phyloP scores from a whole-genome alignment of 2,797 vertebrate genomes.

The Glossophaga mutica region DNA sequence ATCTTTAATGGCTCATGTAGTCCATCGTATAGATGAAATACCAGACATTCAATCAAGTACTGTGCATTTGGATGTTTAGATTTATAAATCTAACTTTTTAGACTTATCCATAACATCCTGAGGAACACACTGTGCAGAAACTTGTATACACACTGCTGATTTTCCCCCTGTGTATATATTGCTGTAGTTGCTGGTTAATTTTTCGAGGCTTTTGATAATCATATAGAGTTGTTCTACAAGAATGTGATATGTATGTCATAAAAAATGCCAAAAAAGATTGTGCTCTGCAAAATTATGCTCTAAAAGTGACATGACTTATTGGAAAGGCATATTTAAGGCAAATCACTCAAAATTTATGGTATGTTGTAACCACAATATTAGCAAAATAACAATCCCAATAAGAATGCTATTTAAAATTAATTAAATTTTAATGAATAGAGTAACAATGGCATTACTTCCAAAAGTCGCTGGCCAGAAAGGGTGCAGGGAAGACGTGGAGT shows the following conservation, averaged over 20 bases:
- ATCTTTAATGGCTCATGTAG: background rate
- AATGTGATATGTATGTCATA: background rate
- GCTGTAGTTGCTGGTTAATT: background rate
- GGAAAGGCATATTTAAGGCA: slow-evolving; percentile 12
- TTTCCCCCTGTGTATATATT: background rate
- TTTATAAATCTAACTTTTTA: background rate
- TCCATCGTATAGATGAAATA: background rate
- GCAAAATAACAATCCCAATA: slow-evolving; percentile 49
- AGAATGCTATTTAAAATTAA: slow-evolving; percentile 57
- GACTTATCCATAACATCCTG: slow-evolving; percentile 50
- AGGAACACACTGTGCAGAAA: background rate
- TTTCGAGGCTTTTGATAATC: slow-evolving; percentile 4
- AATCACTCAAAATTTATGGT: slow-evolving; percentile 49
- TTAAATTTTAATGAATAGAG: slow-evolving; percentile 29
- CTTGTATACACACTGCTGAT: slow-evolving; percentile 3
- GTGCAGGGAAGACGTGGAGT: background rate
- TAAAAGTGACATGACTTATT: background rate
- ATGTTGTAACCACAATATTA: background rate
- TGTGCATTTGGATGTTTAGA: slow-evolving; percentile 20
- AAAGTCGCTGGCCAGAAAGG: background rate
- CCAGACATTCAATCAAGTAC: background rate
- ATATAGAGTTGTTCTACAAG: background rate
- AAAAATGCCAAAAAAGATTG: slow-evolving; percentile 6
- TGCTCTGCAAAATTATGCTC: background rate
- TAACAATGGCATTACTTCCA: background rate